Conservation (phyloP, 2,113 vertebrate species). For the Ascaphus truei region DNA sequence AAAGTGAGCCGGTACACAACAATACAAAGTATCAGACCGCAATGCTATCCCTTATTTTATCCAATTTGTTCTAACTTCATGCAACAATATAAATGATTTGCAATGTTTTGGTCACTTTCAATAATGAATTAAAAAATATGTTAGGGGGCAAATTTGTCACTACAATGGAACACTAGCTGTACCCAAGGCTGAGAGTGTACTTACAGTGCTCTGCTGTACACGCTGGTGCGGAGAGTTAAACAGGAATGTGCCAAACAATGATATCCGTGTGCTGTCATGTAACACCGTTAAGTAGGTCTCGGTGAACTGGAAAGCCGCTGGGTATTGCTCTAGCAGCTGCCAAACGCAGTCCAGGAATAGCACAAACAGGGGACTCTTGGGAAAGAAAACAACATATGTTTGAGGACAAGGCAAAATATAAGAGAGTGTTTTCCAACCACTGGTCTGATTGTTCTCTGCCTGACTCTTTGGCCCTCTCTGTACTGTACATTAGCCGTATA, state of each 20-base stretch:
- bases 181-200: conserved; percentile 21
- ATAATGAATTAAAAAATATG: too few species aligned
- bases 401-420: neutral
- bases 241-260: conserved; percentile 92
- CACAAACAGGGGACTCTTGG: conserved; percentile 86
- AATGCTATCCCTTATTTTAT: too few species aligned
- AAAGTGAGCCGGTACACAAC: too few species aligned
- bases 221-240: conserved; percentile 89
- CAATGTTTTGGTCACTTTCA: too few species aligned
- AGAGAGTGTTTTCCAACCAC: neutral
- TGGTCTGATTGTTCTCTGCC: neutral
- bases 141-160: too few species aligned
- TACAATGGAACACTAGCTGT: too few species aligned
- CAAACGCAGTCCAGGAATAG: conserved; percentile 93
- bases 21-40: too few species aligned
- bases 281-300: conserved; percentile 87
- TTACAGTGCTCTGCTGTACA: conserved; percentile 81
- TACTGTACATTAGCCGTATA: too few species aligned
- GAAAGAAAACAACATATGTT: conserved; percentile 6
- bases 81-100: too few species aligned
- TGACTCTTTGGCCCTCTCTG: neutral
- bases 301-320: conserved; percentile 91
- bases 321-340: conserved; percentile 92
- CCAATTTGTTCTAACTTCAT: too few species aligned
- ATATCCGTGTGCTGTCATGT: conserved; percentile 84